A percentile compares a stretch with the other conserved stretches of the same genome.
Evolutionary conservation across 2,113 vertebrate genomes (phyloP).

Genomic region (Pleuronectes platessa): DNA sequence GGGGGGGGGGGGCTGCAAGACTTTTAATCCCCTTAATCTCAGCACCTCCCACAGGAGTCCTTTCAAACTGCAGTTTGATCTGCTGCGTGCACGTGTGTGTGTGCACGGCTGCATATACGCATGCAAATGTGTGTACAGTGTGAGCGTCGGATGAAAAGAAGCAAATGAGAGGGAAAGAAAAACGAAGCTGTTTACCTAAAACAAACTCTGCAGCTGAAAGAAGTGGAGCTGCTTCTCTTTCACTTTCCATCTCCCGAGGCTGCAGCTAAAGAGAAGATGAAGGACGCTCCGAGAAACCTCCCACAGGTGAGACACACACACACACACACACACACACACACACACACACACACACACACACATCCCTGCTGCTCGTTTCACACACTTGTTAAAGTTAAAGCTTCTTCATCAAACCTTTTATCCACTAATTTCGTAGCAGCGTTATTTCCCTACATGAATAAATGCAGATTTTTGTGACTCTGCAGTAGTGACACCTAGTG

Average conservation of each 20-base stretch:
- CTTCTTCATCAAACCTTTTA: too few relatives aligned
- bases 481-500: too few relatives aligned
- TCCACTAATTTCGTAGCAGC: too few relatives aligned
- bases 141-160: slow-evolving; percentile 32
- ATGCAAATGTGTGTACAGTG: slow-evolving; percentile 44
- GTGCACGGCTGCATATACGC: neutral
- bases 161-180: slow-evolving; percentile 18
- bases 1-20: slow-evolving; percentile 45
- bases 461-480: too few relatives aligned
- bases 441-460: too few relatives aligned
- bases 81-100: slow-evolving; percentile 1
- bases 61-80: slow-evolving; percentile 57
- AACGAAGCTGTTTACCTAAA: slow-evolving; percentile 48
- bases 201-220: neutral
- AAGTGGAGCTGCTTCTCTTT: neutral
- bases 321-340: neutral
- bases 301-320: neutral
- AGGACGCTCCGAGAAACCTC: neutral
- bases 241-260: neutral
- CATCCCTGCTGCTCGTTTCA: too few relatives aligned
- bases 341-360: too few relatives aligned
- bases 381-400: too few relatives aligned
- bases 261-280: neutral
- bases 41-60: slow-evolving; percentile 53
- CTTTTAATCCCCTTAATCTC: slow-evolving; percentile 76